These are phyloP conservation scores for Calephelis perditalis DNA, from an alignment of 2,888 invertebrate genomes.

Conservation along the genomic window DNA sequence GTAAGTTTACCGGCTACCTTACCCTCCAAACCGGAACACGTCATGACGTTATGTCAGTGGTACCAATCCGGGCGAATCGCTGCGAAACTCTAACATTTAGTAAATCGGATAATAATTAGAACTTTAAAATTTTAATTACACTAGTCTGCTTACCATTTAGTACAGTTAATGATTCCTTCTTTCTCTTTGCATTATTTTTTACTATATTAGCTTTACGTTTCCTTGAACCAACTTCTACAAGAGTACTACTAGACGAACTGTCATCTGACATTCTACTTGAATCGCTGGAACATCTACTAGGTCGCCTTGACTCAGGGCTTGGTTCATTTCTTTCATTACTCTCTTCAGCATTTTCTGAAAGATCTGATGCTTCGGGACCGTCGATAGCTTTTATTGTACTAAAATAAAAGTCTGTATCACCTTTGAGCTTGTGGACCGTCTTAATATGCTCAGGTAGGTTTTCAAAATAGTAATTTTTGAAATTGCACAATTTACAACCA, in stretches of 20 bases:
- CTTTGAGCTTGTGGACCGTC: conserved; percentile 78
- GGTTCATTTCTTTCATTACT: conserved; percentile 42
- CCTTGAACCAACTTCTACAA: conserved; percentile 46
- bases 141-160: not conserved
- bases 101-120: too few relatives aligned
- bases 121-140: too few relatives aligned
- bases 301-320: conserved; percentile 57
- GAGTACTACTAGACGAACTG: conserved; percentile 57
- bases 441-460: conserved; percentile 82
- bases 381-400: conserved; percentile 68
- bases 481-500: conserved; percentile 86
- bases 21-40: too few relatives aligned
- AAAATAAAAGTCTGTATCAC: conserved; percentile 70
- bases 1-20: too few relatives aligned
- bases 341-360: conserved; percentile 46
- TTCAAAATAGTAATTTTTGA: conserved; percentile 81
- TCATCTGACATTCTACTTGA: conserved; percentile 68
- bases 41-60: too few relatives aligned
- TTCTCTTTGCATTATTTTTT: conserved; percentile 45
- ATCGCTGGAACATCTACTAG: conserved; percentile 67
- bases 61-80: too few relatives aligned
- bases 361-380: conserved; percentile 56
- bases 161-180: conserved; percentile 37
- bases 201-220: conserved; percentile 53
- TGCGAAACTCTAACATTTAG: too few relatives aligned